phyloP scores from a whole-genome alignment of 1,140 invertebrate genomes.

The Galendromus occidentalis region DNA sequence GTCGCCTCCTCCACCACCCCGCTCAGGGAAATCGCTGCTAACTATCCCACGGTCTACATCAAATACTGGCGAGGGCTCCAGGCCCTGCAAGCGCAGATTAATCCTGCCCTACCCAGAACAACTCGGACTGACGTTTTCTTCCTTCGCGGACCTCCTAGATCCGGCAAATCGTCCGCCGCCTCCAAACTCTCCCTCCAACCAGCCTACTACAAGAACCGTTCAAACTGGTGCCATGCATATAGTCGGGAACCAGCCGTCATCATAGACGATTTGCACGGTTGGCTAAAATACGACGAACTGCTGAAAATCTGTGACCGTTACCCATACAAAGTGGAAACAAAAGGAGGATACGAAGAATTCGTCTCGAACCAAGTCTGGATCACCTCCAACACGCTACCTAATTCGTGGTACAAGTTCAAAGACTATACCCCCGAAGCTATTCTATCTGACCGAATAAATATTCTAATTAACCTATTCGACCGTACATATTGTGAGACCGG shows the following conservation, averaged over 20 bases:
- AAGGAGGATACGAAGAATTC: neutral
- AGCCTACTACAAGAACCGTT: neutral
- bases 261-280: neutral
- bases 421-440: too few species aligned
- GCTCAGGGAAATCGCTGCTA: too few species aligned
- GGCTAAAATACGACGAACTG: neutral
- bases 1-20: too few species aligned
- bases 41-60: too few species aligned
- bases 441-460: too few species aligned
- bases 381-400: neutral
- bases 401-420: neutral
- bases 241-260: neutral
- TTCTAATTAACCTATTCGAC: too few species aligned
- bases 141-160: neutral
- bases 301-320: conserved; percentile 1
- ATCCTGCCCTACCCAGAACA: too few species aligned
- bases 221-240: neutral
- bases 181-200: neutral
- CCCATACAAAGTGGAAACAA: neutral
- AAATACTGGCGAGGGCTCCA: too few species aligned
- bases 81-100: too few species aligned
- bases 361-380: neutral
- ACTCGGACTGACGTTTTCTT: neutral
- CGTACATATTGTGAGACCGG: too few species aligned
- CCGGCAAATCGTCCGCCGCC: neutral